A percentile compares a stretch with the other conserved stretches of the same genome.
Evolutionary conservation across 1,140 invertebrate species (phyloP).

Genomic region (Drosophila tropicalis): DNA sequence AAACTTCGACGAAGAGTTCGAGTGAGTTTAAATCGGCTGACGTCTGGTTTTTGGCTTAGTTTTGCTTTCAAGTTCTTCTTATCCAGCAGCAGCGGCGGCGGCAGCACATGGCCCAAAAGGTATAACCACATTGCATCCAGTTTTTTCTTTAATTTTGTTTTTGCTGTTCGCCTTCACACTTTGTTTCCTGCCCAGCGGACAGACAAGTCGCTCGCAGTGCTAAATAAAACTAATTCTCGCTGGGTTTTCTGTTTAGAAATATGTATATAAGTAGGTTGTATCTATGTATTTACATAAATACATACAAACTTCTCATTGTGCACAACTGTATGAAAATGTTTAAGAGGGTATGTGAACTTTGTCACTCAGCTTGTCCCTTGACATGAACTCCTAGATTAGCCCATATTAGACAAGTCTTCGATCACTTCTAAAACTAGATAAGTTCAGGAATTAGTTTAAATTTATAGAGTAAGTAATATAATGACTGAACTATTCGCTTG

Average conservation of each 20-base stretch:
- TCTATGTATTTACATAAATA: not conserved
- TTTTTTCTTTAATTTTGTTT: conserved; percentile 43
- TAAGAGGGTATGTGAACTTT: not conserved
- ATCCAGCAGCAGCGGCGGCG: not conserved
- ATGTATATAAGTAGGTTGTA: not conserved
- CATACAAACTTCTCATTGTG: not conserved
- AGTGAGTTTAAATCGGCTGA: no score
- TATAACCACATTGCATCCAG: conserved; percentile 48
- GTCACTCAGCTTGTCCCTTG: not conserved
- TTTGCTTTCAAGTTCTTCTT: conserved; percentile 2
- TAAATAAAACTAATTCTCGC: conserved; percentile 62
- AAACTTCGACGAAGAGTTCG: not conserved
- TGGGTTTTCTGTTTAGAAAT: conserved; percentile 22
- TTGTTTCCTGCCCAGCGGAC: not conserved
- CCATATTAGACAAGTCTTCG: no score
- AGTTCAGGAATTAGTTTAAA: no score
- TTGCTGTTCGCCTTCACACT: conserved; percentile 66
- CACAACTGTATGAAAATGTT: conserved; percentile 2
- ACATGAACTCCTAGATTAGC: no score
- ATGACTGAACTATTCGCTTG: no score
- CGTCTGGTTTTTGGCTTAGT: not conserved
- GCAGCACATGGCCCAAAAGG: conserved; percentile 26
- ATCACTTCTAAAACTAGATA: no score
- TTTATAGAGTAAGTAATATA: no score
- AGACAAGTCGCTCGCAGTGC: conserved; percentile 41